Conservation (phyloP, 2,888 invertebrate species). For the Eledona agricola region DNA sequence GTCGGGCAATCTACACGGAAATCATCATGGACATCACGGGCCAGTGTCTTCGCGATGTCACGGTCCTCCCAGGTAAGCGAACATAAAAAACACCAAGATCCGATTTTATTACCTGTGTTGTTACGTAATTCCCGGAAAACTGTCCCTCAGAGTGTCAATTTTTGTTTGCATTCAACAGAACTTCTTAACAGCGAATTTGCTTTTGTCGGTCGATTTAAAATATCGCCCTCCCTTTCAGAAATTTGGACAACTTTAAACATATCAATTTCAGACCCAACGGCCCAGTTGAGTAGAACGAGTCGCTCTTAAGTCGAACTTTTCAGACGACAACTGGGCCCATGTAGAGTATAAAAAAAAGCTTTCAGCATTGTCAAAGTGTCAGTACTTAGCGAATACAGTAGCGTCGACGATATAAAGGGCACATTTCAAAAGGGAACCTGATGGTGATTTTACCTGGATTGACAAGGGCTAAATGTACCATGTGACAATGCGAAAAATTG, state of each 20-base stretch:
- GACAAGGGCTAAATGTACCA: slow-evolving; percentile 49
- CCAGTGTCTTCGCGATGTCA: slow-evolving; percentile 59
- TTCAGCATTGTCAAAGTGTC: slow-evolving; percentile 62
- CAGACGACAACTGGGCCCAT: slow-evolving; percentile 42
- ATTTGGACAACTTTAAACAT: slow-evolving; percentile 59
- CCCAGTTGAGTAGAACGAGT: slow-evolving; percentile 34
- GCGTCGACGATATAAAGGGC: slow-evolving; percentile 51
- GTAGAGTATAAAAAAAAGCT: slow-evolving; percentile 54
- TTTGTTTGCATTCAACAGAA: slow-evolving; percentile 51
- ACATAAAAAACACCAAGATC: slow-evolving; percentile 2
- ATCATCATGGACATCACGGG: slow-evolving; percentile 59
- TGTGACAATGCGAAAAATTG: slow-evolving; percentile 33
- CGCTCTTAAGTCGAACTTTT: slow-evolving; percentile 2
- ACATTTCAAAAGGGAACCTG: slow-evolving; percentile 44
- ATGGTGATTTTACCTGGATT: slow-evolving; percentile 54
- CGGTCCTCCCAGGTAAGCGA: slow-evolving; percentile 58
- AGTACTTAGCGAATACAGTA: slow-evolving; percentile 61
- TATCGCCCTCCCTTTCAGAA: slow-evolving; percentile 51
- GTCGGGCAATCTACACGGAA: slow-evolving; percentile 65
- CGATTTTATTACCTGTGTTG: not conserved
- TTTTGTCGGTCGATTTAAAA: slow-evolving; percentile 55
- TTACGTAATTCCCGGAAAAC: slow-evolving; percentile 8
- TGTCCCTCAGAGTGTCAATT: slow-evolving; percentile 53
- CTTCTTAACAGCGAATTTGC: slow-evolving; percentile 50
- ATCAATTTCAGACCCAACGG: slow-evolving; percentile 56